Base-by-base conservation (phyloP, 2,888 invertebrate species). In the Ptychoptera albimana region DNA sequence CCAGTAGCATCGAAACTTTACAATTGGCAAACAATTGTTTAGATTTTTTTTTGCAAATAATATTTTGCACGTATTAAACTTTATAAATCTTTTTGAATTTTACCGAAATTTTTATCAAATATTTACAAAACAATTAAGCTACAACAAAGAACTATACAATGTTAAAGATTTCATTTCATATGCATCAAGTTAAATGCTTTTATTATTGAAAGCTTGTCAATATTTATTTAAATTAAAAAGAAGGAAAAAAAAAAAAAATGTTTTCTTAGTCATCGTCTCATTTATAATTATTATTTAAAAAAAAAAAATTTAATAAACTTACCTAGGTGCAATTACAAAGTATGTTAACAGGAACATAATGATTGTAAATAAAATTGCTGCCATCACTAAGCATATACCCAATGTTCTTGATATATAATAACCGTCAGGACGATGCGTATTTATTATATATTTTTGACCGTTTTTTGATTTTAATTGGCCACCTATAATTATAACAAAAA, bases 381-480 rank as follows among this genome's bases (percentile, higher is more conserved):
- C 48, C 14, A 63, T 8, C 31, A 57, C 50, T 32, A 64, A 57
- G 31, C 58, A 38, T 11, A 53, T 55, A 7, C 23, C 23, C 23
- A 23, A 23, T 23, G 23, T 23, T 23, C 23, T 60, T 31, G 64
- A 59, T 38, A 64, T 54, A 50, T 58, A 64, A 13, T 63, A 57
- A 38, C 66, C 61, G 39, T 63, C 59, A 5, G 60, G 60, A 45
- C 56, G 58, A 10, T 63, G 61, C 7, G 23, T 23, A 53, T 64
- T 65, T 45, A 66, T 60, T 8, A 66, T 60, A 50, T 66, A 66
- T 54, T 66, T 66, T 51, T 66, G 65, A 15, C 66, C 66, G 53
- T 66, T 66, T 51, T 66, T 66, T n/a, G 66, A 60, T 54, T 66
- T 66, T 1, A 66, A 53, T 47, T 66, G 66, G 39, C 66, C 66